A percentile compares a stretch with the other conserved stretches of the same genome.
Conservation (phyloP, 2,888 invertebrate species). For the Platypus cylindrus region DNA sequence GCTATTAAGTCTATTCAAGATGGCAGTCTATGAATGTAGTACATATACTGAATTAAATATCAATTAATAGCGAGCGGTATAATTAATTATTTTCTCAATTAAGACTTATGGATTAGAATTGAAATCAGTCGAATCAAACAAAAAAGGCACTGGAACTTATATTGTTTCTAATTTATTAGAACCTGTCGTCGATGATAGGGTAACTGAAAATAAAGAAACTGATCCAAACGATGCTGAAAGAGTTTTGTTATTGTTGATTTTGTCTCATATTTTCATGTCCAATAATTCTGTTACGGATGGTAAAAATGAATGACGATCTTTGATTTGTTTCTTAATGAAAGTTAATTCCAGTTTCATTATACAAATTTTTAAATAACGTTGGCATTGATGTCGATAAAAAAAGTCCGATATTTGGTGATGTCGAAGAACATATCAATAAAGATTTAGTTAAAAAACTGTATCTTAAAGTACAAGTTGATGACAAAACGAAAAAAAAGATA, state of each 20-base stretch:
- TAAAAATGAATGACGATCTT: constrained; percentile 7
- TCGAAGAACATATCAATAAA: constrained; percentile 22
- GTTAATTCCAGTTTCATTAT: constrained; percentile 21
- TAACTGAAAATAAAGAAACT: constrained; percentile 12
- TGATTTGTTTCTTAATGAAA: constrained; percentile 2
- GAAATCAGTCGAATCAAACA: constrained; percentile 17
- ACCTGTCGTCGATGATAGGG: constrained; percentile 16
- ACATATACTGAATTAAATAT: too few relatives aligned
- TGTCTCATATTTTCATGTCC: constrained; percentile 26
- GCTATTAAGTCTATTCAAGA: too few relatives aligned
- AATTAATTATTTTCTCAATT: constrained; percentile 5
- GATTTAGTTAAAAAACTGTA: constrained; percentile 22
- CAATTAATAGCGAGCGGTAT: too few relatives aligned
- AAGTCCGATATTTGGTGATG: constrained; percentile 23
- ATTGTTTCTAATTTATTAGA: constrained; percentile 22
- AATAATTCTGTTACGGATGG: constrained; percentile 21
- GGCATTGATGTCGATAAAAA: constrained; percentile 20
- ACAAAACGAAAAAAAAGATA: constrained; percentile 17
- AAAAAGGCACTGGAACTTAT: constrained; percentile 20
- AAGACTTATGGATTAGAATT: constrained; percentile 25
- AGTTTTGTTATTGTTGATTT: constrained; percentile 22
- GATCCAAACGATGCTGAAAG: constrained; percentile 20
- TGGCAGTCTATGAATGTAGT: too few relatives aligned
- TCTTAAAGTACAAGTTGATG: constrained; percentile 20
- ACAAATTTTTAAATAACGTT: constrained; percentile 21